A percentile compares a stretch with the other conserved stretches of the same genome.
Conservation (phyloP, 1,140 invertebrate species). For the Halesus radiatus region DNA sequence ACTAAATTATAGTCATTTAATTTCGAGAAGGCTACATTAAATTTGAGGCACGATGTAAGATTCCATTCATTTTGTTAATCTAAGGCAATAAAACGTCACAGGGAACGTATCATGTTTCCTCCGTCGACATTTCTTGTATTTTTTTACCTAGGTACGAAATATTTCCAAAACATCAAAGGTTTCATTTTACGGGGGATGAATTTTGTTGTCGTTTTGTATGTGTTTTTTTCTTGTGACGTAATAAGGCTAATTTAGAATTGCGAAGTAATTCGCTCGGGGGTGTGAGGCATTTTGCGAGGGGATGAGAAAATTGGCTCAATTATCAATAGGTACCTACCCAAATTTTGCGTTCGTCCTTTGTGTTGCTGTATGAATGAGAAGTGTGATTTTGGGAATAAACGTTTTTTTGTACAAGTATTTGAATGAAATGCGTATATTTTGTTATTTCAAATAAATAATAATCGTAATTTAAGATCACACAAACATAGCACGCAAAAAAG, state of each 20-base stretch:
- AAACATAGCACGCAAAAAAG: too few species aligned
- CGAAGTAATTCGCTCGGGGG: background rate
- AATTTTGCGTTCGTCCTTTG: conserved; percentile 6
- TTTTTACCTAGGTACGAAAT: background rate
- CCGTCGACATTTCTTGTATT: conserved; percentile 19
- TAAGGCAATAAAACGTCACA: conserved; percentile 56
- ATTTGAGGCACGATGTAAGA: conserved; percentile 46
- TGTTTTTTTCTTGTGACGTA: background rate
- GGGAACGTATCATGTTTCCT: conserved; percentile 52
- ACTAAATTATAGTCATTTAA: conserved; percentile 55
- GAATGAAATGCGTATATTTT: too few species aligned
- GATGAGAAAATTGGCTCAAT: conserved; percentile 35
- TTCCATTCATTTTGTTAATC: conserved; percentile 55
- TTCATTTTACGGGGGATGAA: conserved; percentile 9
- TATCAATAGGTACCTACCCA: conserved; percentile 26
- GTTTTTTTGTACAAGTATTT: background rate
- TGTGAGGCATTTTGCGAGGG: conserved; percentile 4
- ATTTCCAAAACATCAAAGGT: conserved; percentile 12
- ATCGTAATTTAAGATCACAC: too few species aligned
- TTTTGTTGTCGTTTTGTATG: background rate
- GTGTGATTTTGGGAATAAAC: conserved; percentile 13
- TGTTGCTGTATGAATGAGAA: background rate
- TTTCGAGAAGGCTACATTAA: conserved; percentile 54
- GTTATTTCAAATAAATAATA: too few species aligned
- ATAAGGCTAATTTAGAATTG: conserved; percentile 28